phyloP scores from a whole-genome alignment of 2,113 vertebrate genomes.

The Hypocryptadius cinnamomeus region DNA sequence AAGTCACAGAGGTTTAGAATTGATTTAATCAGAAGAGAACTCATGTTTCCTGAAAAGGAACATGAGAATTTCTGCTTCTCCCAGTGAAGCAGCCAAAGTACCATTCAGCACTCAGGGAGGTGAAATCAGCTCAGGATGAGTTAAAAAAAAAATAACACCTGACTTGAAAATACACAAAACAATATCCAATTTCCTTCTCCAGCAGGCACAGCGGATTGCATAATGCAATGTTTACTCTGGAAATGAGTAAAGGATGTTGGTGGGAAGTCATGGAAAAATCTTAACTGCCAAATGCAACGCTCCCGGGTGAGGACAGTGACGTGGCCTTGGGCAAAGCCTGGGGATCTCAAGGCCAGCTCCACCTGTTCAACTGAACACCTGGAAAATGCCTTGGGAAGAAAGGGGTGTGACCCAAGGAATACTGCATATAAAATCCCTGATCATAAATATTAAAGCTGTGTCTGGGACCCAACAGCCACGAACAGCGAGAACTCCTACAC shows the following conservation, averaged over 20 bases:
- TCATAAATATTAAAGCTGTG: conserved; percentile 18
- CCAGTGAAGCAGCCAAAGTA: neutral
- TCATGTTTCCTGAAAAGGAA: neutral
- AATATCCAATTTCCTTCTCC: neutral
- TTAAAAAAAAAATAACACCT: neutral
- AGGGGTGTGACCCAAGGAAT: neutral
- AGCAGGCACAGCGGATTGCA: neutral
- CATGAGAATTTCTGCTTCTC: neutral
- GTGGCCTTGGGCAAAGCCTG: neutral
- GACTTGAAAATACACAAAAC: neutral
- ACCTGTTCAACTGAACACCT: neutral
- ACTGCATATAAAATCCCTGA: conserved; percentile 61
- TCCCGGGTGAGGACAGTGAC: neutral
- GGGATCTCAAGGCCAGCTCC: neutral
- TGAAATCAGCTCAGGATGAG: neutral
- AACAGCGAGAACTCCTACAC: conserved; percentile 61
- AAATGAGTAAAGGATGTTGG: neutral
- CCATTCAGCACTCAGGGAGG: neutral
- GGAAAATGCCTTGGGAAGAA: neutral
- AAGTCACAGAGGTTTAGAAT: neutral
- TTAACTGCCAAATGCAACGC: neutral
- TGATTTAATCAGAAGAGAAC: neutral
- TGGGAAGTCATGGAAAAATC: neutral
- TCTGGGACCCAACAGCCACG: neutral
- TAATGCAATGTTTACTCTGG: neutral